Base-by-base conservation (phyloP, 1,140 invertebrate genomes). In the Trypoxylus dichotomus region DNA sequence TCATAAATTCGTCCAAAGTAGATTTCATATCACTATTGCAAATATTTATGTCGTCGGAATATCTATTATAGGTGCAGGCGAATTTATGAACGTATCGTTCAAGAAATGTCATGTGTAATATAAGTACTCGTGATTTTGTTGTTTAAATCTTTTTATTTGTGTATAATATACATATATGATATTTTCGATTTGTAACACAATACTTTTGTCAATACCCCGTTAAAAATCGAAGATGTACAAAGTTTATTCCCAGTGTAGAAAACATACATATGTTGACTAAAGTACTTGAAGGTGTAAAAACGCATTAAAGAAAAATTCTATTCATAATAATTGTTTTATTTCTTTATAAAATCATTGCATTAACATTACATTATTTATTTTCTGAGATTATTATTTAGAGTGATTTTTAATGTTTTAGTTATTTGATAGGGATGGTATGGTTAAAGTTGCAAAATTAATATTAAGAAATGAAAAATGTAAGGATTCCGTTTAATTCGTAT, bases 241-340 rank as follows among this genome's bases (percentile, higher is more conserved):
- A 68, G 19, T 41, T 74, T 74, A 74, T 74, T 29, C 21, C 19
- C 29, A 74, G 72, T 43, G 72, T 74, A 74, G 72, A 74, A 41
- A 29, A 42, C 19, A 5, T 37, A 68, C 32, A 47, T 78, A 81
- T 79, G 80, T 81, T 81, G 80, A 80, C 60, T 80, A 68, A 80
- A 78, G 80, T 81, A 81, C 80, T 81, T 81, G 79, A 81, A 81
- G 32, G 74, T 79, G 79, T 79, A 79, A 79, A 79, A 68, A 77
- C 25, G 75, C 73, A 79, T 74, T 68, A 76, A 76, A 79, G 58
- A 79, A 68, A 79, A 79, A 74, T 76, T 79, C 76, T 79, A 79
- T 78, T 74, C 29, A 75, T 63, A 76, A 29, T 25, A n/a, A 41
- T 74, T 79, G 29, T 79, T 32, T 60, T 60, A 32, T 76, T 76